Evolutionary conservation across 2,113 vertebrate species (phyloP).

Genomic region (Noctilio leporinus): DNA sequence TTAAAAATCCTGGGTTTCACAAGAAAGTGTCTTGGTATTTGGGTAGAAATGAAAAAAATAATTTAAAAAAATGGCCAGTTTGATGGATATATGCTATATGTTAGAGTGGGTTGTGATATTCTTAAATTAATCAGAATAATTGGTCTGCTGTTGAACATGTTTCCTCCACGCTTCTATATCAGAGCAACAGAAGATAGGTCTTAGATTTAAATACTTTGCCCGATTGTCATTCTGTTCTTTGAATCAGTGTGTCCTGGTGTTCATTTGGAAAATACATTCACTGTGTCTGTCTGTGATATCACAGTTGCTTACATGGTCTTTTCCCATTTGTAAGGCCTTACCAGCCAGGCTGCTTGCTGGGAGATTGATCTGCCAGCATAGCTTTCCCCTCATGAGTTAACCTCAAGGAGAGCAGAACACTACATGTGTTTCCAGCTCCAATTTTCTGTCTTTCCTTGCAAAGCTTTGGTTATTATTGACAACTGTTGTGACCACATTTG

Average conservation of each 20-base stretch:
- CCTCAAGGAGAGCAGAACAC: background rate
- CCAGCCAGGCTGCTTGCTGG: background rate
- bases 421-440: background rate
- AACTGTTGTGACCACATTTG: constrained; percentile 56
- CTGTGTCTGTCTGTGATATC: background rate
- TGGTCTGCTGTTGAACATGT: background rate
- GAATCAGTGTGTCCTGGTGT: background rate
- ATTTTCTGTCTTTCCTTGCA: background rate
- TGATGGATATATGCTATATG: background rate
- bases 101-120: background rate
- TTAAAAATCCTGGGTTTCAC: background rate
- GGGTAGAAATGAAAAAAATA: background rate
- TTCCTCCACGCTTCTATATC: background rate
- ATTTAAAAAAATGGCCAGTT: background rate
- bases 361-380: background rate
- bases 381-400: background rate
- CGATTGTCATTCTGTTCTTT: background rate
- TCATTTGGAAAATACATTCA: background rate
- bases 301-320: background rate
- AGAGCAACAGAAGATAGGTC: background rate
- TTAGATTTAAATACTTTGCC: background rate
- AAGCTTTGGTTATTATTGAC: constrained; percentile 44
- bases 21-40: background rate
- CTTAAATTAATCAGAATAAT: background rate
- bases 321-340: background rate